A percentile compares a stretch with the other conserved stretches of the same genome.
phyloP scores from a whole-genome alignment of 2,888 invertebrate species.

The Pammene fasciana region DNA sequence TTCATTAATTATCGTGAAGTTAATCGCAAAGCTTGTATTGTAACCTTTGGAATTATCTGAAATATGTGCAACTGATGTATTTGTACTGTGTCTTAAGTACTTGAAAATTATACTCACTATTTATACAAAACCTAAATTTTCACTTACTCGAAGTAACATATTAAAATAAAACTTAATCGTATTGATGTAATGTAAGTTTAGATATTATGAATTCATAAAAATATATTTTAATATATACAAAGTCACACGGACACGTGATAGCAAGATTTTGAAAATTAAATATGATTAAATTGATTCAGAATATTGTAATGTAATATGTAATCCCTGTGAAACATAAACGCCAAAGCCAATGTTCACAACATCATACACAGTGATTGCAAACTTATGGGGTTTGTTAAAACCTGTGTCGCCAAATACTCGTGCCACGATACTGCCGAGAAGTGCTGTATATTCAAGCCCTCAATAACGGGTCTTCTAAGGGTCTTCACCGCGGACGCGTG shows the following conservation, averaged over 20 bases:
- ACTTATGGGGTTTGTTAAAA: background rate
- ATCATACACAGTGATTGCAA: background rate
- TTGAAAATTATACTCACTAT: background rate
- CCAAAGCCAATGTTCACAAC: no score
- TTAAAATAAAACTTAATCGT: no score
- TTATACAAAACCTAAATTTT: background rate
- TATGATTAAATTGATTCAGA: background rate
- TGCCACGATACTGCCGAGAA: conserved; percentile 4
- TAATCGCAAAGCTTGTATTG: background rate
- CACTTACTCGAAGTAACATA: background rate
- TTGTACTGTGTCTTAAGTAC: background rate
- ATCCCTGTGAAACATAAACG: no score
- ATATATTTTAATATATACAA: background rate
- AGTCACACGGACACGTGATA: background rate
- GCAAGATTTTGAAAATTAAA: background rate
- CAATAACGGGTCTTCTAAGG: background rate
- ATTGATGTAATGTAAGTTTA: background rate
- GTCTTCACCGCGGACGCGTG: conserved; percentile 15
- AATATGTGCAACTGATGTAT: background rate
- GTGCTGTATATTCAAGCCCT: background rate
- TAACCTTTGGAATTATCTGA: background rate
- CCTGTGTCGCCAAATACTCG: conserved; percentile 13
- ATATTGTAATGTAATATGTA: background rate
- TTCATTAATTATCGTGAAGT: background rate
- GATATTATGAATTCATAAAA: background rate